phyloP scores from a whole-genome alignment of 2,888 invertebrate genomes.

The Actias luna region DNA sequence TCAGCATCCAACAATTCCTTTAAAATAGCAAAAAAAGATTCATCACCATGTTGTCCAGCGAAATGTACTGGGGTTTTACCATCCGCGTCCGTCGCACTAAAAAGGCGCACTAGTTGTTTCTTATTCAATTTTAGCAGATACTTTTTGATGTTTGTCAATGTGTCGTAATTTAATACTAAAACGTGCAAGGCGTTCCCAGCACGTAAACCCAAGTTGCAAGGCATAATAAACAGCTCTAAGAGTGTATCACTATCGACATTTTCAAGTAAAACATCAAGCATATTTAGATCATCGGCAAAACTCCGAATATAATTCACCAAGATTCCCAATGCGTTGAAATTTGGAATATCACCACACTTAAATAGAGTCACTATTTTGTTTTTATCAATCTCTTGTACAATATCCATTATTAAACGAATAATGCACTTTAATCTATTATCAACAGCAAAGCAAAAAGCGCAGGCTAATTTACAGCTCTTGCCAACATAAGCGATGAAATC shows the following conservation, averaged over 20 bases:
- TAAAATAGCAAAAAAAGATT: slow-evolving; percentile 3
- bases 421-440: neutral
- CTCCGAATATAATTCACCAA: slow-evolving; percentile 7
- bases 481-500: slow-evolving; percentile 1
- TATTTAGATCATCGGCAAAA: neutral
- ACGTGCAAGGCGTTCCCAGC: slow-evolving; percentile 6
- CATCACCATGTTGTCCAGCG: slow-evolving; percentile 12
- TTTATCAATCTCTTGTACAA: slow-evolving; percentile 2
- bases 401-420: neutral
- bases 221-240: slow-evolving; percentile 12
- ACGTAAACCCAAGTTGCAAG: slow-evolving; percentile 6
- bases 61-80: slow-evolving; percentile 13
- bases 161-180: neutral
- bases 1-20: neutral
- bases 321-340: slow-evolving; percentile 20
- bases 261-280: slow-evolving; percentile 8
- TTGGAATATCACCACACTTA: slow-evolving; percentile 23
- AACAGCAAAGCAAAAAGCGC: slow-evolving; percentile 5
- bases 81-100: slow-evolving; percentile 8
- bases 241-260: neutral
- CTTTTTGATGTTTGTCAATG: neutral
- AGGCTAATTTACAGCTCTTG: neutral
- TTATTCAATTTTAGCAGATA: slow-evolving; percentile 15
- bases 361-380: slow-evolving; percentile 21
- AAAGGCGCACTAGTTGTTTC: slow-evolving; percentile 13